phyloP scores from a whole-genome alignment of 2,113 vertebrate genomes.

The Eptesicus fuscus region DNA sequence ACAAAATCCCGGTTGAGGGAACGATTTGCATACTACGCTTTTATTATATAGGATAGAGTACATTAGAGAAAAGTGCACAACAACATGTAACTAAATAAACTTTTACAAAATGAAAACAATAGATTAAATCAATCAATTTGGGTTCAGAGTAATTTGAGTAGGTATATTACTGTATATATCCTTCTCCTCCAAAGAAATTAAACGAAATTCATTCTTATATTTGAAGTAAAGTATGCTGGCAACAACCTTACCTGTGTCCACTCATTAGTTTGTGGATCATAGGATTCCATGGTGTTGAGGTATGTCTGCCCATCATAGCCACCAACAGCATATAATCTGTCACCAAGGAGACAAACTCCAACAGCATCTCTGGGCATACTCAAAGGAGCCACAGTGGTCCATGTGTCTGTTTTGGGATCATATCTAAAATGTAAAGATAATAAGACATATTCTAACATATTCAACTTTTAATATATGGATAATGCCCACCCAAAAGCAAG shows the following conservation, averaged over 20 bases:
- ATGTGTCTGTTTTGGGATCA: slow-evolving; percentile 87
- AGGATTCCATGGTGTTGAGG: slow-evolving; percentile 86
- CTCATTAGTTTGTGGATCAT: slow-evolving; percentile 86
- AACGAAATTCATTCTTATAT: neutral
- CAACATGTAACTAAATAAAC: neutral
- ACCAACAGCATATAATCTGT: slow-evolving; percentile 85
- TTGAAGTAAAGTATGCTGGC: neutral
- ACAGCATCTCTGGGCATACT: slow-evolving; percentile 87
- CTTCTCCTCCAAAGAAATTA: neutral
- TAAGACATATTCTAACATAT: neutral
- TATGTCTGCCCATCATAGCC: slow-evolving; percentile 88
- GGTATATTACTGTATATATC: neutral
- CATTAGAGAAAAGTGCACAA: neutral
- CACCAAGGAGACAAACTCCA: slow-evolving; percentile 86
- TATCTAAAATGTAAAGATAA: slow-evolving; percentile 77
- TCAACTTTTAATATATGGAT: neutral
- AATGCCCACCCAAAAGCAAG: fast-evolving
- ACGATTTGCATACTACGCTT: too few species aligned
- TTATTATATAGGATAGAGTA: neutral
- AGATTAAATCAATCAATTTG: neutral
- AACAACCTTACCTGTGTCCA: slow-evolving; percentile 82
- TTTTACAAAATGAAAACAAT: neutral
- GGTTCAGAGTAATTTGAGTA: neutral
- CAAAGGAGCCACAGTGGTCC: slow-evolving; percentile 86
- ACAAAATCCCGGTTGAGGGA: too few species aligned